Evolutionary conservation across 2,797 vertebrate species (phyloP), one percentile per base, ranked within the genome.

Genomic region (Hozukius guyotensis): DNA sequence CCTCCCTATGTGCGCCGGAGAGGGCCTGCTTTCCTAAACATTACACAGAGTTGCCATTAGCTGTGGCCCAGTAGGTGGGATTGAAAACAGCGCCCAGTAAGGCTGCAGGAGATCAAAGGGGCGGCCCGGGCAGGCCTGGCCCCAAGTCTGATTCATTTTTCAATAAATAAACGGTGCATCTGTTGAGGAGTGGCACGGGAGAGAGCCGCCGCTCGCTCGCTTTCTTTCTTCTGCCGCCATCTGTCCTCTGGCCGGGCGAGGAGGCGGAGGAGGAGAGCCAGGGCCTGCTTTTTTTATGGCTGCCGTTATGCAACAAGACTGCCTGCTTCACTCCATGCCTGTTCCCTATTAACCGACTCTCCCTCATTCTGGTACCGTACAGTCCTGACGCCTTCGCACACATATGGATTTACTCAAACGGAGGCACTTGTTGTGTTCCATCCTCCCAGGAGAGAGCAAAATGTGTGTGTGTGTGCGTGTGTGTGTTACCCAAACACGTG

Each of bases 221-320:
- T 91, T 91, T 91, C 90, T 91, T 91, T 91, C 87, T 91, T 91
- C 89, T 88, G 81, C 77, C 67, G 88, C 91, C 90, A 93, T 90
- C 90, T 85, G 90, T 90, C 88, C 87, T 90, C 78, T 77, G 88
- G 87, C 82, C 55, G 29, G 82, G 70, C 6, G 24, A 74, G 72
- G 78, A 85, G 87, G 67, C 0, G 38, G 68, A 59, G 74, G 72
- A 77, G 55, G 65, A 86, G 79, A 86, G 87, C 87, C 89, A 89
- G 82, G 16, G 25, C 31, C 49, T 14, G 42, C 34, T 74, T 62
- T 68, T 66, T 84, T 78, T 36, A 84, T 76, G 67, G 86, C 27
- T 0, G 85, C 69, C 9, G 79, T 93, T 93, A 92, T 87, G 84
- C 85, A 94, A 94, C 92, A 66, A 6, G 53, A 36, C 85, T 49